Evolutionary conservation across 1,140 invertebrate genomes (phyloP), one percentile per base, ranked within the genome.

Genomic region (Diorhabda carinulata): DNA sequence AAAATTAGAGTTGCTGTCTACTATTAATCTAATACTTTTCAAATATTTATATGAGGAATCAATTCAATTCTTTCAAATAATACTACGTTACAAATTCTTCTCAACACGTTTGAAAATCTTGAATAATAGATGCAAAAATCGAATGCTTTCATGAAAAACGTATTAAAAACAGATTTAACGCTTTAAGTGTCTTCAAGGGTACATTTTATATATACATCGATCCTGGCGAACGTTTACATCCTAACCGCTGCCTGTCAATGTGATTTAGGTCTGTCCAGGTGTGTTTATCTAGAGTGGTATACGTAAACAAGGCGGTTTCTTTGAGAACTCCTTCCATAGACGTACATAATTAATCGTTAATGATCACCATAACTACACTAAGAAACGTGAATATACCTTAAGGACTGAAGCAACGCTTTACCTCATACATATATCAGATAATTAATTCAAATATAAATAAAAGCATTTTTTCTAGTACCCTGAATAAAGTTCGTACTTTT

Each of bases 241-340:
- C 25, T 56, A 64, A 47, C 41, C 10, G 69, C 67, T 68, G 70
- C 66, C 73, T 78, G 77, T 77, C 77, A 76, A 77, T 77, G 68
- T 76, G 77, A 78, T 78, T 78, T 78, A 78, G 76, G 74, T 74
- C 43, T 64, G 68, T 75, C 77, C 77, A 78, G 77, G 77, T 78
- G 77, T 78, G 74, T 78, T 78, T 78, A 74, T 73, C 70, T 75
- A 74, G 77, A 70, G 62, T 71, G 70, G 68, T 66, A 68, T 74
- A 67, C 75, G 73, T 74, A 76, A 75, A 76, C 75, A 76, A 70
- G 71, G 68, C 76, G 74, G 74, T 45, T n/a, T 57, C 72, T 78
- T 78, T 78, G 77, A 78, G 76, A 67, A 69, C 62, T 6, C 63
- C 52, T 42, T 9, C 3, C 61, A 62, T 44, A 9, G 61, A 43